Percentiles rank a stretch among this genome's conserved stretches.
Conservation (phyloP, 2,888 invertebrate genomes). For the Agrypnus murinus region DNA sequence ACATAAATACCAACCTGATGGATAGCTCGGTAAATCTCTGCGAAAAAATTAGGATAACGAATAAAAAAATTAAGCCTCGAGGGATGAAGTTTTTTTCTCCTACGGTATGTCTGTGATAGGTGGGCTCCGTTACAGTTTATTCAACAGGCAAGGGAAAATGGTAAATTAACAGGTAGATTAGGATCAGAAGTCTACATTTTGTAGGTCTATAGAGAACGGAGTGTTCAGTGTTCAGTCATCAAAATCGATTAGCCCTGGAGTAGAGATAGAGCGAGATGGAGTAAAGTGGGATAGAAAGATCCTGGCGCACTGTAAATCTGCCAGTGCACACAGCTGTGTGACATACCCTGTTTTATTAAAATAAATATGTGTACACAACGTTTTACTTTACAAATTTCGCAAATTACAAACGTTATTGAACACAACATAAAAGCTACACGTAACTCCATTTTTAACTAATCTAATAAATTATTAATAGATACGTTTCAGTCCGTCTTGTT, state of each 20-base stretch:
- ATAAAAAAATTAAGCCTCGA: slow-evolving; percentile 5
- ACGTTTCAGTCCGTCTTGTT: too few relatives aligned
- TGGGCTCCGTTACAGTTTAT: slow-evolving; percentile 24
- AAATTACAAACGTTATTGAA: slow-evolving; percentile 27
- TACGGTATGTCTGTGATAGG: background rate
- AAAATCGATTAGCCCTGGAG: slow-evolving; percentile 50
- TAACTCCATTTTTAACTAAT: background rate
- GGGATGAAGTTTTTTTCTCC: slow-evolving; percentile 10
- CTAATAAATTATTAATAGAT: slow-evolving; percentile 3
- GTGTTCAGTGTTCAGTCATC: slow-evolving; percentile 50
- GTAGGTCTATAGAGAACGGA: slow-evolving; percentile 45
- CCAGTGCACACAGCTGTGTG: slow-evolving; percentile 52
- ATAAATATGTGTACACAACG: slow-evolving; percentile 46
- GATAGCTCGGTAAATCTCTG: slow-evolving; percentile 24
- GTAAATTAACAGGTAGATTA: slow-evolving; percentile 47
- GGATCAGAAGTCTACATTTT: slow-evolving; percentile 46
- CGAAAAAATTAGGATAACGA: slow-evolving; percentile 17
- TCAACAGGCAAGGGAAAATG: slow-evolving; percentile 41
- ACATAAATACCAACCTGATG: slow-evolving; percentile 11
- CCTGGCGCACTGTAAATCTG: slow-evolving; percentile 52
- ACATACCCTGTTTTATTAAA: slow-evolving; percentile 53
- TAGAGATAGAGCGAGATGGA: slow-evolving; percentile 40
- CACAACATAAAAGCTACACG: slow-evolving; percentile 11
- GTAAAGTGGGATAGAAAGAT: slow-evolving; percentile 34
- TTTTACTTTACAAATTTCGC: slow-evolving; percentile 37